phyloP scores from a whole-genome alignment of 2,113 vertebrate species.

The Passerina amoena region DNA sequence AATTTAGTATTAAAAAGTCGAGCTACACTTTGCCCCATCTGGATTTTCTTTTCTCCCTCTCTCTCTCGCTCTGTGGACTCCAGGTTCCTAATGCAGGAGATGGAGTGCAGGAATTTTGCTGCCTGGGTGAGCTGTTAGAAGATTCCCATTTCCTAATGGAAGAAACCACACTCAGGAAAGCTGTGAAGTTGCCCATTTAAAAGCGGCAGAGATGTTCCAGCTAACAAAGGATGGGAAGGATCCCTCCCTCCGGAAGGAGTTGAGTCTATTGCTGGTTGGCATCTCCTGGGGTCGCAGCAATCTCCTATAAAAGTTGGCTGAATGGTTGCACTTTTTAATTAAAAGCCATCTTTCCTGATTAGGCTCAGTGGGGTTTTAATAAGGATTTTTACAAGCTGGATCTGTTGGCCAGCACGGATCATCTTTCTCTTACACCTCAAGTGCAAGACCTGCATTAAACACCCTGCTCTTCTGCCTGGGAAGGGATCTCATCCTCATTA shows the following conservation, averaged over 20 bases:
- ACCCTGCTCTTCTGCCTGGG: neutral
- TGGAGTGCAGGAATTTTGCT: conserved; percentile 56
- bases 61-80: neutral
- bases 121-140: conserved; percentile 62
- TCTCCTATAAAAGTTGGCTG: conserved; percentile 35
- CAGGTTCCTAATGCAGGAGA: conserved; percentile 42
- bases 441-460: neutral
- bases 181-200: conserved; percentile 46
- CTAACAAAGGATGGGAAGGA: neutral
- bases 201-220: neutral
- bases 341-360: conserved; percentile 56
- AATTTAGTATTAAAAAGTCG: conserved; percentile 81
- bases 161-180: conserved; percentile 48
- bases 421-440: neutral
- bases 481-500: rapidly evolving
- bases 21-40: conserved; percentile 70
- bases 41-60: conserved; percentile 38
- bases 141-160: conserved; percentile 66
- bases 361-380: conserved; percentile 52
- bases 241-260: conserved; percentile 21
- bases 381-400: conserved; percentile 63
- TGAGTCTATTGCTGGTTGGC: neutral
- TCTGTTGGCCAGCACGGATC: neutral
- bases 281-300: conserved; percentile 42
- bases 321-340: conserved; percentile 58